Evolutionary conservation across 2,113 vertebrate species (phyloP), one percentile per base, ranked within the genome.

Genomic region (Clarias magur): DNA sequence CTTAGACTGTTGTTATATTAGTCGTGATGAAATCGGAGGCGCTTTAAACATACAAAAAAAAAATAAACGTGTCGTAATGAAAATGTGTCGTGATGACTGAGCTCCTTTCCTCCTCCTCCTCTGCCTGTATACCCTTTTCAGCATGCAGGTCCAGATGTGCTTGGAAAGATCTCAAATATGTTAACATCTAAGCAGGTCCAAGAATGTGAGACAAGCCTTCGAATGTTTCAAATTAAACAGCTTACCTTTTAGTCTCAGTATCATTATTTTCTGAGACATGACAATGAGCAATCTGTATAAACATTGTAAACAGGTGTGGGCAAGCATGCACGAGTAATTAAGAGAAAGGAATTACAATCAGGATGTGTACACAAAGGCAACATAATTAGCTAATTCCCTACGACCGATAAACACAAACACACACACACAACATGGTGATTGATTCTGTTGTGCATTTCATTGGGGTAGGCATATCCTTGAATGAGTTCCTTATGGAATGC

Each of bases 131-230:
- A 80, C 79, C 42, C 73, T 10, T 63, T 78, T 85, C 60, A 21
- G n/a, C 42, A 79, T 12, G 67, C 62, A 25, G 30, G 42, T 80
- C 85, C 85, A 86, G 85, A 80, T 86, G 76, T 86, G 75, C 48
- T 56, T 80, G 85, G 85, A 86, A 11, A 56, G 19, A 67, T n/a
- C 34, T 80, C 62, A 86, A 80, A 80, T 34, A 67, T 16, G 48
- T 84, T 59, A 21, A 79, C 73, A 16, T 79, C 19, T 16, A 76
- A 68, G 21, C 53, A 68, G 5, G 60, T 79, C 60, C 73, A 85
- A 62, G 57, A 62, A 56, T 23, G 30, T 12, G 19, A 13, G 30
- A 73, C 16, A n/a, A 67, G 38, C 59, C 25, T 78, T 76, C 84
- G 63, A n/a, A 70, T 11, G 3, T 27, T 48, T 30, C n/a, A 48